A percentile compares a stretch with the other conserved stretches of the same genome.
Conservation (phyloP, 2,113 vertebrate genomes). For the Recurvirostra avosetta region DNA sequence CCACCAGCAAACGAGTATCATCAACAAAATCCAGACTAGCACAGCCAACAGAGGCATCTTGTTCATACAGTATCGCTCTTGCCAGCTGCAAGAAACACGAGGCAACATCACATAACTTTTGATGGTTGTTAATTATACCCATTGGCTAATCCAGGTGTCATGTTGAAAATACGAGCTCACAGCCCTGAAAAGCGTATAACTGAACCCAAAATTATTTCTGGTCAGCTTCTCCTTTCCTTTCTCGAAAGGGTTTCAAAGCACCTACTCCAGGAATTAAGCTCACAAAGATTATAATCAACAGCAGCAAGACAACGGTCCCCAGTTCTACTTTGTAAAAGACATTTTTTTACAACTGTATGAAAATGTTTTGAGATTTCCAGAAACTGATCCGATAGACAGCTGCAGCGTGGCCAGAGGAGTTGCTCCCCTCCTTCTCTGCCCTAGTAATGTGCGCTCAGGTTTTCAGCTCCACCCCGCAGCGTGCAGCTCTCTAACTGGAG, state of each 20-base stretch:
- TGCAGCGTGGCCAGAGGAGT: not conserved
- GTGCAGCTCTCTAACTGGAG: not conserved
- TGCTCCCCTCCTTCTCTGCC: not conserved
- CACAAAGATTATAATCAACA: not conserved
- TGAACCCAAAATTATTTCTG: not conserved
- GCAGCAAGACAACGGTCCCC: not conserved
- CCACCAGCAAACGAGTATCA: not conserved
- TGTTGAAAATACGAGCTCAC: not conserved
- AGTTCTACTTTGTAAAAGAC: not conserved
- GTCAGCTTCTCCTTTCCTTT: not conserved
- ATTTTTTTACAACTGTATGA: not conserved
- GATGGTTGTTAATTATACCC: not conserved
- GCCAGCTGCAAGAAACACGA: not conserved
- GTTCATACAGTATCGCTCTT: not conserved
- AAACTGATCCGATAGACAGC: not conserved
- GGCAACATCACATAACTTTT: not conserved
- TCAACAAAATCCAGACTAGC: not conserved
- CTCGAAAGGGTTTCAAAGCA: not conserved
- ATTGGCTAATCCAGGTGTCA: not conserved
- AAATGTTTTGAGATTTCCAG: not conserved
- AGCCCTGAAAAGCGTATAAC: not conserved
- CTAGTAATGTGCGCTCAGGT: not conserved
- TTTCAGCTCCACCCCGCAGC: not conserved
- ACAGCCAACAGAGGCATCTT: not conserved
- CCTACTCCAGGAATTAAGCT: not conserved